Base-by-base conservation (phyloP, 2,113 vertebrate genomes). In the Cyanistes caeruleus region DNA sequence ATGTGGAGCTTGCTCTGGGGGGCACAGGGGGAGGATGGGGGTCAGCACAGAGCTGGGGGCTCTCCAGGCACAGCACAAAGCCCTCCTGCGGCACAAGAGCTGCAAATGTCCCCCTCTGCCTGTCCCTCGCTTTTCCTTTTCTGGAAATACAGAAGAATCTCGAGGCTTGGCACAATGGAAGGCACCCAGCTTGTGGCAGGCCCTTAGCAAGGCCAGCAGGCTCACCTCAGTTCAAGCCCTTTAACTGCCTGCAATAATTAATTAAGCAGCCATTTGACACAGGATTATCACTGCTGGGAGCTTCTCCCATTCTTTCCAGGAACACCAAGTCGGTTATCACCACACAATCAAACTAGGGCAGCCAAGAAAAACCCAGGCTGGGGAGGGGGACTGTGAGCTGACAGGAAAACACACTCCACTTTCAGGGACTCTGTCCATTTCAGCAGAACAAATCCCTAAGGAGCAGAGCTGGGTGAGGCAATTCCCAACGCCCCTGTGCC, bases 1-100 rank as follows among this genome's bases (percentile, higher is more conserved):
- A 99, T 99, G 98, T 99, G 98, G 80, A 99, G 98, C 95, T 99
- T 99, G 97, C 99, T 99, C 99, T 99, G 97, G 56, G 15, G 30
- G 25, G 9, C 15, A 67, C 16, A 7, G 69, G 76, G 69, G 65
- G 53, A 39, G 30, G 46, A 25, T 0, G 13, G 21, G 33, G 44
- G 18, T 95, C 72, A 94, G 79, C 69, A 7, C 8, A 0, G 19
- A 27, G n/a, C n/a, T 1, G 13, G 31, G 30, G 24, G 39, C 10
- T 44, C 1, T 0, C 13, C 3, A 7, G 35, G 39, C n/a, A n/a
- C 64, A 6, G 2, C 2, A 10, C 12, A 49, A 75, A 11, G 33
- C 53, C 59, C 64, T n/a, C 67, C 48, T 0, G 0, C 7, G 41
- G 33, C 46, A 37, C 5, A 0, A 22, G 39, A 39, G 46, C 30